phyloP scores from a whole-genome alignment of 2,113 vertebrate genomes.

The Pseudopodoces humilis region DNA sequence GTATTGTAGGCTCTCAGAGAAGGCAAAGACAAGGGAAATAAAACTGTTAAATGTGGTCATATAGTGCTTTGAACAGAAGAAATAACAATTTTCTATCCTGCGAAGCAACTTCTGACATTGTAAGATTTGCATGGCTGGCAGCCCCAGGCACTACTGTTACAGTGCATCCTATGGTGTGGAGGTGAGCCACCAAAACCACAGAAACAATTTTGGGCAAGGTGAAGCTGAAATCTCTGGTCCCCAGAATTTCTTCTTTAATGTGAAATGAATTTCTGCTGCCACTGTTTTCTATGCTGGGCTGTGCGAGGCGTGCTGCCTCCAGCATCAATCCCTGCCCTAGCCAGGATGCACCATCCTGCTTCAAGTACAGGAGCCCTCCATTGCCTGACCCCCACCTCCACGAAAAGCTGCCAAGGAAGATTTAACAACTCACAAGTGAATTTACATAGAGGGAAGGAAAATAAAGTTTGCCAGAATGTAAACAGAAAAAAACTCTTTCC shows the following conservation, averaged over 20 bases:
- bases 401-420: background rate
- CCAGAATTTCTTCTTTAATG: background rate
- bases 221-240: background rate
- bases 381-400: background rate
- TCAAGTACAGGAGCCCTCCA: background rate
- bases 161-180: background rate
- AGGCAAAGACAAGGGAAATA: background rate
- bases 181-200: background rate
- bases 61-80: background rate
- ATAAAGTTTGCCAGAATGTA: background rate
- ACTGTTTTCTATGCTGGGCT: background rate
- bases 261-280: background rate
- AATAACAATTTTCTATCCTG: background rate
- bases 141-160: background rate
- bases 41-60: background rate
- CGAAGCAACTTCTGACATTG: background rate
- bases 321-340: accelerated
- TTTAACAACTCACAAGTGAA: background rate
- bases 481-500: background rate
- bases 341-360: accelerated
- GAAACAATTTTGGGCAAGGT: background rate
- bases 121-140: background rate
- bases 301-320: background rate
- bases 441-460: background rate
- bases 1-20: background rate